Evolutionary conservation across 2,797 vertebrate species (phyloP).

Genomic region (Helicolenus hilgendorfi): DNA sequence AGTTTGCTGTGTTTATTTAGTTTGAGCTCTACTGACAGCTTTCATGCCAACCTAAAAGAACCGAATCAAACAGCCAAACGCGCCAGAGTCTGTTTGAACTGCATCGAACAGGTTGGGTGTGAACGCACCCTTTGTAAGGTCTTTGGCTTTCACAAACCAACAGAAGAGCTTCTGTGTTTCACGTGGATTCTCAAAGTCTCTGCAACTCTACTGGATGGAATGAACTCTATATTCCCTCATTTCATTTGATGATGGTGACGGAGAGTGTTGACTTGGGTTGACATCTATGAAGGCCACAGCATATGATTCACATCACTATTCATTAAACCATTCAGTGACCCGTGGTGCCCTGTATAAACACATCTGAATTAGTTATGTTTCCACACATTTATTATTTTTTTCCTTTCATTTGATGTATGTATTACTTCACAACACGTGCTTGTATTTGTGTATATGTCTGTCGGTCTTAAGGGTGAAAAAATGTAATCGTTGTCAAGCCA

Average conservation of each 20-base stretch:
- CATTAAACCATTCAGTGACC: background rate
- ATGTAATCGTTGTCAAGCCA: constrained; percentile 46
- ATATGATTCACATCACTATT: background rate
- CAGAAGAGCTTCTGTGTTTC: background rate
- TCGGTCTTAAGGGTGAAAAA: background rate
- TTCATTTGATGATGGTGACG: background rate
- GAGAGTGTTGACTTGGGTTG: background rate
- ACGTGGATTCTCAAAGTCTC: background rate
- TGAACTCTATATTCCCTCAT: background rate
- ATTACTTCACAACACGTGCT: background rate
- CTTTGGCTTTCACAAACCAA: background rate
- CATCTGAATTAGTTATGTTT: background rate
- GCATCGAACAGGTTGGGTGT: background rate
- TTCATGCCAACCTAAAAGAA: background rate
- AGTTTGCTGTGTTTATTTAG: background rate
- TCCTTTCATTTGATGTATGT: background rate
- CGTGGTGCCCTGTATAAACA: background rate
- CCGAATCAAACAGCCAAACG: background rate
- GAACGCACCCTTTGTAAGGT: background rate
- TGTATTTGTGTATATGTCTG: constrained; percentile 5
- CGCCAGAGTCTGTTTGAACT: background rate
- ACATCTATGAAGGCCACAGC: background rate
- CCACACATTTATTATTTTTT: background rate
- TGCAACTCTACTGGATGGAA: background rate
- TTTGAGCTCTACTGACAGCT: background rate